Evolutionary conservation across 2,113 vertebrate genomes (phyloP), one percentile per base, ranked within the genome.

Genomic region (Oncorhynchus kisutch): DNA sequence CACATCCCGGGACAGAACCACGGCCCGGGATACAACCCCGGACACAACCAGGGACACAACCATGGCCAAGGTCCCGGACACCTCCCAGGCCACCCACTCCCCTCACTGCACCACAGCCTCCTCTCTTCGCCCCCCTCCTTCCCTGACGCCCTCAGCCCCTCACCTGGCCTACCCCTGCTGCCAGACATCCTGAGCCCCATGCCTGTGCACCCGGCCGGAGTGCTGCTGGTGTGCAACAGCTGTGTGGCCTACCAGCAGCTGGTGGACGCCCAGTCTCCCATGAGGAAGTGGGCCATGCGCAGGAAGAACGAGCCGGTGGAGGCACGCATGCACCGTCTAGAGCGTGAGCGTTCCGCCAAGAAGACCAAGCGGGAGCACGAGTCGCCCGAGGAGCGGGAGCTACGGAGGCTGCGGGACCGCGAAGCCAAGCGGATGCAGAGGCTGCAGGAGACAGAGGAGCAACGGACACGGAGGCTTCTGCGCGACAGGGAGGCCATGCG

Each of bases 401-500:
- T 98, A 59, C 87, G 98, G 80, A 91, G 97, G 25, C 95, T 98
- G 91, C 91, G 97, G 72, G 97, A 99, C 74, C 95, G 97, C 0
- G 97, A 99, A 81, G 96, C 98, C 48, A 99, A 99, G 85, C 95
- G 97, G 65, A 92, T 99, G 89, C 98, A 99, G 91, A 92, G 97
- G 77, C 94, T 99, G 95, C 97, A 99, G 81, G 98, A 99, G 79
- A 94, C 95, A 0, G 97, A 99, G 0, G 97, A 99, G 62, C 98
- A 99, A 91, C 89, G 97, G 48, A 93, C 97, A 0, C 95, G 97
- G 4, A 82, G 98, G 79, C 93, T 99, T 75, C 98, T 97, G 91
- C 85, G 97, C 3, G 98, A 99, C 91, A 91, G 98, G 0, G 98
- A 99, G 72, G 98, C 97, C 86, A 99, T 99, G 97, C 93, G 98